These are phyloP conservation scores for Pseudococcus jackbeardsleyi DNA, from an alignment of 2,888 invertebrate species.

Conservation along the genomic window DNA sequence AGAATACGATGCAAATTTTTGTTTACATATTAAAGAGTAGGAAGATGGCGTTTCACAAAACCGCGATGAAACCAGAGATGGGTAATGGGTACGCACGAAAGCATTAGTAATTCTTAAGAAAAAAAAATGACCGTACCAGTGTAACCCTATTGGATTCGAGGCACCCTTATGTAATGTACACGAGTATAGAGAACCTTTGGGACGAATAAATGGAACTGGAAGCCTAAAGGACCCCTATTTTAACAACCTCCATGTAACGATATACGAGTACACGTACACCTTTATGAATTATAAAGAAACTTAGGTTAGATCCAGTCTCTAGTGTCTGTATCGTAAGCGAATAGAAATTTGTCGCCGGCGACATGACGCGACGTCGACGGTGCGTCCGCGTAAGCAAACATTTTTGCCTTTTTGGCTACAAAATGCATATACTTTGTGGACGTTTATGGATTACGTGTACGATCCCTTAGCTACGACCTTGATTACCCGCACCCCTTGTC, in stretches of 20 bases:
- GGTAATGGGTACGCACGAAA: background rate
- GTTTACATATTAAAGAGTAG: background rate
- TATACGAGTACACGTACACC: background rate
- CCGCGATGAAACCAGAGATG: background rate
- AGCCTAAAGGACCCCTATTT: background rate
- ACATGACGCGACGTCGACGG: background rate
- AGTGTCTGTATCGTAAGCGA: background rate
- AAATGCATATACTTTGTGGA: background rate
- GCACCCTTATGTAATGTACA: background rate
- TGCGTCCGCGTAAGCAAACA: background rate
- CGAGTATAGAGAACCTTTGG: background rate
- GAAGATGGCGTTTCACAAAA: background rate
- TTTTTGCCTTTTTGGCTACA: background rate
- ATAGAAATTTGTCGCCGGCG: background rate
- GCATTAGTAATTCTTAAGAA: conserved; percentile 39
- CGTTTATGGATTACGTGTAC: background rate
- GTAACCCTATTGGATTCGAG: background rate
- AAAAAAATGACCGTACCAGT: background rate
- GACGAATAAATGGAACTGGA: background rate
- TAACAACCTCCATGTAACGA: conserved; percentile 7
- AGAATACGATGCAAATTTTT: background rate
- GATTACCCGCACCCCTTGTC: conserved; percentile 10
- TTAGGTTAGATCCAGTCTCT: background rate
- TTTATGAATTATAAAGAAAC: conserved; percentile 18
- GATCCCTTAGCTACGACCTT: conserved; percentile 22